Conservation (phyloP, 2,888 invertebrate species). For the Zaprionus lineosus region DNA sequence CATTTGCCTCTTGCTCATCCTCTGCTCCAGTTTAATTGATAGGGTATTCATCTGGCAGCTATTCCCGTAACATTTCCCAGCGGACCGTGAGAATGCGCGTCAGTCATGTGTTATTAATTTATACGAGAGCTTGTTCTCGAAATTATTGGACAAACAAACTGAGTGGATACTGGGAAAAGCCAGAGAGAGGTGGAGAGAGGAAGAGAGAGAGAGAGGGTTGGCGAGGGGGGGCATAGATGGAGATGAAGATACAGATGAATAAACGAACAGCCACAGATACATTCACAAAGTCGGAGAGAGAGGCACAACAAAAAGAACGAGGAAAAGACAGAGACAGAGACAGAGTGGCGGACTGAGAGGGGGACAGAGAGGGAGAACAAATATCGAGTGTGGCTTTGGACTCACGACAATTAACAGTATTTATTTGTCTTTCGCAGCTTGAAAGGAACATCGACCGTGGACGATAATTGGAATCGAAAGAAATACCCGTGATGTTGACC, state of each 20-base stretch:
- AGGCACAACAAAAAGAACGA: too few species aligned
- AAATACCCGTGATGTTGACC: slow-evolving; percentile 30
- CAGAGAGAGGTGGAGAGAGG: too few species aligned
- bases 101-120: slow-evolving; percentile 70
- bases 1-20: slow-evolving; percentile 11
- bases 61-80: slow-evolving; percentile 25
- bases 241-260: slow-evolving; percentile 1
- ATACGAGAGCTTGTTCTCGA: slow-evolving; percentile 25
- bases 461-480: slow-evolving; percentile 15
- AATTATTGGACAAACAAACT: slow-evolving; percentile 46
- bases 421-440: slow-evolving; percentile 29
- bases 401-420: slow-evolving; percentile 54
- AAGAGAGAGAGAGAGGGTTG: background rate
- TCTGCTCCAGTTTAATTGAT: slow-evolving; percentile 49
- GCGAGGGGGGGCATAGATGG: background rate
- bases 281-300: too few species aligned
- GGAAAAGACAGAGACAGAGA: too few species aligned
- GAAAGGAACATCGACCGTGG: slow-evolving; percentile 6
- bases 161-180: too few species aligned
- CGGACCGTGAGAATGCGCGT: slow-evolving; percentile 56
- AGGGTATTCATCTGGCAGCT: slow-evolving; percentile 26
- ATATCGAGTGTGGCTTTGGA: slow-evolving; percentile 12
- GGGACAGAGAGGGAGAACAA: background rate
- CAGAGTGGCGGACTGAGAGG: too few species aligned
- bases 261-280: slow-evolving; percentile 9